phyloP scores from a whole-genome alignment of 2,888 invertebrate genomes.

The Trisateles emortualis region DNA sequence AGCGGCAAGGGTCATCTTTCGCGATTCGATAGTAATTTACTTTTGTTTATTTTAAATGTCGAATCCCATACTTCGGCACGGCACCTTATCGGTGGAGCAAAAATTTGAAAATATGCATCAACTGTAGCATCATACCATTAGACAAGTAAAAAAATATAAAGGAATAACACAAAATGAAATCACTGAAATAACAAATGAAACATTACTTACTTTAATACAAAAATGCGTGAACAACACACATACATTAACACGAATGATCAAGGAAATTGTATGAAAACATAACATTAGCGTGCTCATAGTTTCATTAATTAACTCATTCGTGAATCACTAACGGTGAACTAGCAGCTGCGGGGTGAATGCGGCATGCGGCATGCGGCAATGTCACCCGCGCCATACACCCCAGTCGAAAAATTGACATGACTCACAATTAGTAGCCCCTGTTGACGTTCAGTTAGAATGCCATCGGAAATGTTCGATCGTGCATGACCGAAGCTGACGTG shows the following conservation, averaged over 20 bases:
- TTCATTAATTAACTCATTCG: conserved; percentile 25
- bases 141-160: background rate
- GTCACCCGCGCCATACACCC: conserved; percentile 22
- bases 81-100: too few species aligned
- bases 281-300: conserved; percentile 20
- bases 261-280: conserved; percentile 37
- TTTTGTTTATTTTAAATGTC: too few species aligned
- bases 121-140: too few species aligned
- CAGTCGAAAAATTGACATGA: conserved; percentile 37
- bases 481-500: conserved; percentile 50
- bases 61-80: too few species aligned
- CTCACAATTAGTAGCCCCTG: conserved; percentile 50
- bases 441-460: conserved; percentile 38
- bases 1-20: too few species aligned
- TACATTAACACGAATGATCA: conserved; percentile 28
- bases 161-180: conserved; percentile 21
- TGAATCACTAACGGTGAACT: conserved; percentile 32
- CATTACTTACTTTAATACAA: conserved; percentile 2
- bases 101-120: too few species aligned
- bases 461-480: conserved; percentile 49
- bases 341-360: conserved; percentile 32
- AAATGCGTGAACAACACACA: conserved; percentile 26
- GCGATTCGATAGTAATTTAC: too few species aligned
- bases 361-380: conserved; percentile 1
- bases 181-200: conserved; percentile 16